phyloP scores from a whole-genome alignment of 1,140 invertebrate genomes.

The Brachionus manjavacas region DNA sequence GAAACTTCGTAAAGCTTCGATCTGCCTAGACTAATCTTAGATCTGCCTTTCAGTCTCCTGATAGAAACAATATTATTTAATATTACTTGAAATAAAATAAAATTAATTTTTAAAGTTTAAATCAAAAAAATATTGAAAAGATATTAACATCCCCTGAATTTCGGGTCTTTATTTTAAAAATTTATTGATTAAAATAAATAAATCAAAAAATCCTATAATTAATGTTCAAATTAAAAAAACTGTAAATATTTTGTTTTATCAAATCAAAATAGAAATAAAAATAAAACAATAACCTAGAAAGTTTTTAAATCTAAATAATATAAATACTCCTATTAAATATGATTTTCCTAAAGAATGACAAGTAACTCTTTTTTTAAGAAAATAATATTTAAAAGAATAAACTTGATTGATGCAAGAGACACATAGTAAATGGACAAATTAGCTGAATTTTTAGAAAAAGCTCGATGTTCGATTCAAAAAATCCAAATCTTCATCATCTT shows the following conservation, averaged over 20 bases:
- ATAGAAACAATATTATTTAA: too few species aligned
- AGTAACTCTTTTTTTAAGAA: neutral
- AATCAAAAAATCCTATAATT: neutral
- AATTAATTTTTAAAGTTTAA: too few species aligned
- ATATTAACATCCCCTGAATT: too few species aligned
- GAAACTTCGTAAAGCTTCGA: too few species aligned
- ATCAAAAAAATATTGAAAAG: too few species aligned
- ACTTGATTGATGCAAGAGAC: neutral
- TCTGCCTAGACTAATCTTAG: too few species aligned
- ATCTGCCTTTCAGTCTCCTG: too few species aligned
- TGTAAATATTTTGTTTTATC: neutral
- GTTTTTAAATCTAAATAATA: neutral
- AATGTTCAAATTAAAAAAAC: neutral
- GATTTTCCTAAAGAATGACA: neutral
- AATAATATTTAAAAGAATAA: slow-evolving; percentile 30
- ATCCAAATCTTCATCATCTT: slow-evolving; percentile 12
- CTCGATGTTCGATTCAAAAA: neutral
- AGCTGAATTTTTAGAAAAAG: neutral
- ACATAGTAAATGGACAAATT: neutral
- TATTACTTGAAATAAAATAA: too few species aligned
- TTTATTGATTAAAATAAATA: neutral
- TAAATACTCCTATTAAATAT: neutral
- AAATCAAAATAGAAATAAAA: neutral
- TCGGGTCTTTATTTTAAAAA: too few species aligned
- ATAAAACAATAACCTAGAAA: neutral